Evolutionary conservation across 2,888 invertebrate species (phyloP).

Genomic region (Lomographa bimaculata): DNA sequence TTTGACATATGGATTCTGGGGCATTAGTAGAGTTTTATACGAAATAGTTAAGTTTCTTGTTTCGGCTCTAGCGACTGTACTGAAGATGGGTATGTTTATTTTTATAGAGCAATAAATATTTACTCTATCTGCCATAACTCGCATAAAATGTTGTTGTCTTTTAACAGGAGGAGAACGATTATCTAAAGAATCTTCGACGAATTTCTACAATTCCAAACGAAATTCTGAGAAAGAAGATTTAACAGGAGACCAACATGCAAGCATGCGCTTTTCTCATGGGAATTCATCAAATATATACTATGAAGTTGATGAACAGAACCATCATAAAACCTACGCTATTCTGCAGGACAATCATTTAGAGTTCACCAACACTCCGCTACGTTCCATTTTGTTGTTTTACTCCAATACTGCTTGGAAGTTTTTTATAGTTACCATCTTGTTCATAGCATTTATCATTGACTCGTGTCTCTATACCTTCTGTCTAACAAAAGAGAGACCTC

Average conservation of each 20-base stretch:
- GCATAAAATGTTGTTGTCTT: not conserved
- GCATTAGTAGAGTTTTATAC: conserved; percentile 10
- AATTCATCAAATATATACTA: conserved; percentile 38
- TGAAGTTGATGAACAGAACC: conserved; percentile 50
- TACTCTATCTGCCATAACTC: too few relatives aligned
- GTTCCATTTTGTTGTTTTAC: conserved; percentile 63
- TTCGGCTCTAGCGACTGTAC: conserved; percentile 7
- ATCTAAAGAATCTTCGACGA: conserved; percentile 27
- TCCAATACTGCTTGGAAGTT: conserved; percentile 66
- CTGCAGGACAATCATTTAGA: conserved; percentile 66
- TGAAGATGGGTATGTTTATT: conserved; percentile 23
- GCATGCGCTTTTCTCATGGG: conserved; percentile 25
- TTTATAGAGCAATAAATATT: not conserved
- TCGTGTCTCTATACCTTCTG: conserved; percentile 69
- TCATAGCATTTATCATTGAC: conserved; percentile 64
- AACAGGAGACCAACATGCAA: conserved; percentile 31
- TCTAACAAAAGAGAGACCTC: conserved; percentile 45
- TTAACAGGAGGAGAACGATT: conserved; percentile 5
- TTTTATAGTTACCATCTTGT: conserved; percentile 58
- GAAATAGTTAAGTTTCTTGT: conserved; percentile 12
- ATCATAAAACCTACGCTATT: conserved; percentile 64
- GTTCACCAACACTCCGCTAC: conserved; percentile 59
- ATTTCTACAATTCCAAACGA: conserved; percentile 62
- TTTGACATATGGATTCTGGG: conserved; percentile 20
- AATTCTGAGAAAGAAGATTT: conserved; percentile 42